Evolutionary conservation across 2,888 invertebrate genomes (phyloP).

Genomic region (Tenthredo mesomela): DNA sequence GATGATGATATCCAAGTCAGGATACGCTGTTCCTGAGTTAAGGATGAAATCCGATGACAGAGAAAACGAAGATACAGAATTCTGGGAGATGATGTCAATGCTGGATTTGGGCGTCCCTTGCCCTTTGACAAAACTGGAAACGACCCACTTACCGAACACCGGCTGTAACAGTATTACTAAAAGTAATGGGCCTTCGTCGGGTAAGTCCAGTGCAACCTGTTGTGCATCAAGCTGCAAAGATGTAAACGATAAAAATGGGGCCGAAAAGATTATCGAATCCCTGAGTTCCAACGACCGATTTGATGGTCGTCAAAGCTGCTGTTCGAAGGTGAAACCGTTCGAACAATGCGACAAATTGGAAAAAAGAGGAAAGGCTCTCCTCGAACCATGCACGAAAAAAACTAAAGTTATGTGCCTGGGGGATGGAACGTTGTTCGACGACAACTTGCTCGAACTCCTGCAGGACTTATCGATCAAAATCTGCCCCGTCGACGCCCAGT

Average conservation of each 20-base stretch:
- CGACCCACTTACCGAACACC: background rate
- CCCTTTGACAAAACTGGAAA: constrained; percentile 5
- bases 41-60: background rate
- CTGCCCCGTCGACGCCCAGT: constrained; percentile 42
- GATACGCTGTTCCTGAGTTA: background rate
- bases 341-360: background rate
- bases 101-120: constrained; percentile 9
- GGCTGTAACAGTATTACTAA: background rate
- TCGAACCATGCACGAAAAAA: constrained; percentile 1
- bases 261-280: constrained; percentile 26
- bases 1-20: constrained; percentile 38
- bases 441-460: constrained; percentile 24
- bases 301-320: background rate
- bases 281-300: background rate
- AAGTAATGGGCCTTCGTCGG: background rate
- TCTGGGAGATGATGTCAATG: constrained; percentile 46
- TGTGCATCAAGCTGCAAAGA: background rate
- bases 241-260: background rate
- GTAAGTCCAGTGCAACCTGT: background rate
- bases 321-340: background rate
- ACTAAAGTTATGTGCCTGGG: constrained; percentile 36
- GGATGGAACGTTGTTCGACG: constrained; percentile 43
- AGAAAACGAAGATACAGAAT: constrained; percentile 24
- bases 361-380: background rate
- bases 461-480: constrained; percentile 36